Evolutionary conservation across 2,797 vertebrate genomes (phyloP), one percentile per base, ranked within the genome.

Genomic region (Rallus crepitans): DNA sequence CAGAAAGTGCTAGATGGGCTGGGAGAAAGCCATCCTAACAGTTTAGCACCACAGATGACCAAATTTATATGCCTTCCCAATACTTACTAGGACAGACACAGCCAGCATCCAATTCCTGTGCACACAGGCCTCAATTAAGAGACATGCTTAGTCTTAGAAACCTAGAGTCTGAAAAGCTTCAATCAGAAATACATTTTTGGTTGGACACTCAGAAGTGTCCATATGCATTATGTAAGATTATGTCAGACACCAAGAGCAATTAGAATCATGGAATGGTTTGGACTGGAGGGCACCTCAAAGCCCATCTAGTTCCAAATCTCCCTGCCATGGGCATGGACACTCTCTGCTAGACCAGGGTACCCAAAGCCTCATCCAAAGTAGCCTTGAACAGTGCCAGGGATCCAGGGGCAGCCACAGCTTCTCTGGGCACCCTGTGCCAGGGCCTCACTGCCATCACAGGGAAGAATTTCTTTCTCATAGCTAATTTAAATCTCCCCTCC

Each of bases 101-200:
- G 30, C 11, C 48, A 78, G 17, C 35, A 48, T 5, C 28, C 31
- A n/a, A 70, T 31, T 77, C 52, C 48, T 48, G 45, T 25, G 65
- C 35, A 64, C 0, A 0, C 19, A 71, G 20, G 23, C 7, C 48
- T 82, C 55, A 65, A 2, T 9, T 45, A 47, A 80, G 19, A 85
- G 8, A 50, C 13, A 16, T 15, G 5, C 57, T 78, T 71, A 35
- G 31, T 59, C 16, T 50, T 66, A 2, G 1, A 77, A 65, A 15
- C 28, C 15, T 48, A 40, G 12, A 83, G 45, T 23, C 53, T 82
- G 73, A 71, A 84, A 75, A 78, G 52, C 7, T 48, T 75, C 53
- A 42, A 68, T 13, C 12, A 89, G 53, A 27, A 83, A 31, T 40
- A n/a, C 20, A 53, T 21, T 65, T 69, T 65, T 61, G 17, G 11